phyloP scores from a whole-genome alignment of 1,140 invertebrate species.

The Psilanteris sp. region DNA sequence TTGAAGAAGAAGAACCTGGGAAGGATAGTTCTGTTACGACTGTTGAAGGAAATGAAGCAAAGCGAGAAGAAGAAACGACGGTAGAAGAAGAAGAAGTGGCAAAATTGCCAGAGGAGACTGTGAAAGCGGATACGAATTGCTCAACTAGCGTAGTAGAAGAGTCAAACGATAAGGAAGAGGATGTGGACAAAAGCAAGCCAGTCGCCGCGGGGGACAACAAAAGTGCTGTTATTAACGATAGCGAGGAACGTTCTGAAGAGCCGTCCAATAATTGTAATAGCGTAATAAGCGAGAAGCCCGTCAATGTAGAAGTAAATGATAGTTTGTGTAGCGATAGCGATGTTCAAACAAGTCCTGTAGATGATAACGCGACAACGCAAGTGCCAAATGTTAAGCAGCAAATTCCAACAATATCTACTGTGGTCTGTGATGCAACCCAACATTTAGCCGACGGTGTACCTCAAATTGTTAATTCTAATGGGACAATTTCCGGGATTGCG shows the following conservation, averaged over 20 bases:
- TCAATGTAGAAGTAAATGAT: constrained; percentile 75
- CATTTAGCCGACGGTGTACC: constrained; percentile 77
- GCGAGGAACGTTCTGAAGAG: constrained; percentile 77
- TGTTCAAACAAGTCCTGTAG: constrained; percentile 76
- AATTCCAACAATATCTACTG: constrained; percentile 85
- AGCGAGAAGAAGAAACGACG: constrained; percentile 10
- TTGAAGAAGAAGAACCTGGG: not conserved
- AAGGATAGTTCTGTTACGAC: constrained; percentile 4
- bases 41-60: constrained; percentile 9
- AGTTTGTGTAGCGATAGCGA: constrained; percentile 78
- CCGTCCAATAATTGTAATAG: constrained; percentile 83
- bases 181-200: constrained; percentile 64
- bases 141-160: constrained; percentile 76
- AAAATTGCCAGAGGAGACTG: not conserved
- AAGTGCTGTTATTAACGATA: constrained; percentile 77
- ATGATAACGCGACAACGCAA: constrained; percentile 77
- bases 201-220: constrained; percentile 68
- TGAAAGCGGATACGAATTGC: constrained; percentile 66
- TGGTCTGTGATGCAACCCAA: constrained; percentile 84
- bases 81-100: constrained; percentile 9
- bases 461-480: constrained; percentile 78
- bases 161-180: constrained; percentile 59
- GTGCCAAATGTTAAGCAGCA: constrained; percentile 82
- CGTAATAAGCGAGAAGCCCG: constrained; percentile 78
- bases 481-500: constrained; percentile 58